A percentile compares a stretch with the other conserved stretches of the same genome.
Evolutionary conservation across 2,797 vertebrate genomes (phyloP).

Genomic region (Trichosurus vulpecula): DNA sequence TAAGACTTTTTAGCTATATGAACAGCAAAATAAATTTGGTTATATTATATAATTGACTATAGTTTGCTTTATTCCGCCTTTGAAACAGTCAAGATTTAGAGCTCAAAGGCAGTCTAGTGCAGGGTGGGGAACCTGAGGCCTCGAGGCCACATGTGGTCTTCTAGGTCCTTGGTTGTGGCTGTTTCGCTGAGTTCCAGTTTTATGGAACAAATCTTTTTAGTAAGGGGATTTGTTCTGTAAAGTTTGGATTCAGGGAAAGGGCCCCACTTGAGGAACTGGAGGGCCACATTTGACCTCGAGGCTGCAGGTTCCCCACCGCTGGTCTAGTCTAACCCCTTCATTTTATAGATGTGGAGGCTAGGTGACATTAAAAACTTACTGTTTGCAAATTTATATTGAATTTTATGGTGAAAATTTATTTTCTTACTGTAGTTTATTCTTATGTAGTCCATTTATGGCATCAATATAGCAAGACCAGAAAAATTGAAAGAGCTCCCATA

Average conservation of each 20-base stretch:
- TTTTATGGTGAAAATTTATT: not conserved
- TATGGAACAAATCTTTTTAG: too few species aligned
- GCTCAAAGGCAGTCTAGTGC: not conserved
- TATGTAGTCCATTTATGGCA: constrained; percentile 41
- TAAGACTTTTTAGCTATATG: constrained; percentile 38
- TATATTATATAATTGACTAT: not conserved
- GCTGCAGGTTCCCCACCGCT: too few species aligned
- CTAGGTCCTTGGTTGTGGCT: too few species aligned
- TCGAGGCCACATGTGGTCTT: too few species aligned
- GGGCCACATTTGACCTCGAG: too few species aligned
- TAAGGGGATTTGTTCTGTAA: too few species aligned
- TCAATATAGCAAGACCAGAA: not conserved
- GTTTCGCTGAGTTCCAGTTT: too few species aligned
- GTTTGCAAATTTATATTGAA: constrained; percentile 20
- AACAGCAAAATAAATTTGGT: constrained; percentile 69
- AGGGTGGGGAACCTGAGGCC: too few species aligned
- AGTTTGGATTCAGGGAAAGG: too few species aligned
- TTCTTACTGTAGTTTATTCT: constrained; percentile 31
- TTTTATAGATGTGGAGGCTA: not conserved
- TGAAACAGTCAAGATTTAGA: not conserved
- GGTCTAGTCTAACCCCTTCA: not conserved
- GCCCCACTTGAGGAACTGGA: too few species aligned
- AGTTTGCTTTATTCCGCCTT: constrained; percentile 21
- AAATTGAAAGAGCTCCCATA: not conserved
- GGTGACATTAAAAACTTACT: not conserved